Conservation (phyloP, 1,140 invertebrate species). For the Hycleus phaleratus region DNA sequence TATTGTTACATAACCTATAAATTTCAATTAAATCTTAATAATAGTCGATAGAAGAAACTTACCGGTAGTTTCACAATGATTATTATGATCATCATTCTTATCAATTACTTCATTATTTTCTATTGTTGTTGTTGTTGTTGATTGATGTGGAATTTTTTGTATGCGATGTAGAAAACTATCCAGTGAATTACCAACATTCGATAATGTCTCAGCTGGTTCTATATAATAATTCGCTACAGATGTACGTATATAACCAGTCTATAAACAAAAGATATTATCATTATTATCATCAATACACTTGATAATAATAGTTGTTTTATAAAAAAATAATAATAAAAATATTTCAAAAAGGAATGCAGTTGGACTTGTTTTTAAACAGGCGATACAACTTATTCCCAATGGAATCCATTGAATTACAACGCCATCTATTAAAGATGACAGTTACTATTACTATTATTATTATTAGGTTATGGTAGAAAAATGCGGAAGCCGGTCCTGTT, state of each 20-base stretch:
- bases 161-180: conserved; percentile 37
- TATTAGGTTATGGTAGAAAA: too few species aligned
- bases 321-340: too few species aligned
- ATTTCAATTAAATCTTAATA: too few species aligned
- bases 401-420: too few species aligned
- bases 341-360: too few species aligned
- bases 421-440: too few species aligned
- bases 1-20: background rate
- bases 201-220: conserved; percentile 48
- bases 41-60: conserved; percentile 4
- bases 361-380: too few species aligned
- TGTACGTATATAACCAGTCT: conserved; percentile 58
- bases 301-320: too few species aligned
- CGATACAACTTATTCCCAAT: too few species aligned
- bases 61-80: conserved; percentile 25
- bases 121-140: conserved; percentile 23
- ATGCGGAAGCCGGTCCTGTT: too few species aligned
- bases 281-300: background rate
- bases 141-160: conserved; percentile 29
- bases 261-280: conserved; percentile 31
- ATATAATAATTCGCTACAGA: conserved; percentile 54
- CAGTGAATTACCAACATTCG: conserved; percentile 30
- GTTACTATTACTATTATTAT: too few species aligned
- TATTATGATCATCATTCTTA: background rate
- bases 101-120: conserved; percentile 6